phyloP scores from a whole-genome alignment of 2,888 invertebrate genomes.

The Vesta saturnalis region DNA sequence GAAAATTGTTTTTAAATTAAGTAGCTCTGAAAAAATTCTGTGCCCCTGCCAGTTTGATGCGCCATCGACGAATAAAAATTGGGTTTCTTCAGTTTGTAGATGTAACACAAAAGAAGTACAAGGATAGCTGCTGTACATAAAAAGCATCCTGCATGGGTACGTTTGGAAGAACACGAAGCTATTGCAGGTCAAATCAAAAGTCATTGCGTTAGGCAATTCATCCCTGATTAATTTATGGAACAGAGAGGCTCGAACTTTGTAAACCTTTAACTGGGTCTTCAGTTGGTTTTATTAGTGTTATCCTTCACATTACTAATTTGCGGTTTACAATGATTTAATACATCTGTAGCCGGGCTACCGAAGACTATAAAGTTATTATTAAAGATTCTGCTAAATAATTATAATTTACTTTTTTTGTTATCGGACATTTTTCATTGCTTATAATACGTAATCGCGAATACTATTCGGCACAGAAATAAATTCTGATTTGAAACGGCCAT shows the following conservation, averaged over 20 bases:
- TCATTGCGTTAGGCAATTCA: too few species aligned
- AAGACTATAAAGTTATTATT: conserved; percentile 38
- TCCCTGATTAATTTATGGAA: conserved; percentile 31
- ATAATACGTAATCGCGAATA: conserved; percentile 16
- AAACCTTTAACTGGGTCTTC: too few species aligned
- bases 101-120: conserved; percentile 38
- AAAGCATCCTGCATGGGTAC: conserved; percentile 38
- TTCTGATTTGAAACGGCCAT: conserved; percentile 21
- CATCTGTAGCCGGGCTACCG: conserved; percentile 30
- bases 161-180: conserved; percentile 30
- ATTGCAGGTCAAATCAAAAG: conserved; percentile 35
- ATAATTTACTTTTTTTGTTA: background rate
- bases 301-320: background rate
- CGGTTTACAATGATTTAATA: conserved; percentile 24
- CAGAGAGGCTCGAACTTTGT: conserved; percentile 26
- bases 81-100: conserved; percentile 29
- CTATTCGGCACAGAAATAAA: conserved; percentile 16
- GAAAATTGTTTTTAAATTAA: conserved; percentile 31
- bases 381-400: conserved; percentile 37
- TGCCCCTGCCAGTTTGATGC: conserved; percentile 35
- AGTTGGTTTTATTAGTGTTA: too few species aligned
- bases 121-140: conserved; percentile 40
- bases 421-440: conserved; percentile 8
- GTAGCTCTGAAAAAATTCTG: conserved; percentile 36
- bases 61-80: conserved; percentile 36